Conservation (phyloP, 2,888 invertebrate species). For the Andrena trimmerana region DNA sequence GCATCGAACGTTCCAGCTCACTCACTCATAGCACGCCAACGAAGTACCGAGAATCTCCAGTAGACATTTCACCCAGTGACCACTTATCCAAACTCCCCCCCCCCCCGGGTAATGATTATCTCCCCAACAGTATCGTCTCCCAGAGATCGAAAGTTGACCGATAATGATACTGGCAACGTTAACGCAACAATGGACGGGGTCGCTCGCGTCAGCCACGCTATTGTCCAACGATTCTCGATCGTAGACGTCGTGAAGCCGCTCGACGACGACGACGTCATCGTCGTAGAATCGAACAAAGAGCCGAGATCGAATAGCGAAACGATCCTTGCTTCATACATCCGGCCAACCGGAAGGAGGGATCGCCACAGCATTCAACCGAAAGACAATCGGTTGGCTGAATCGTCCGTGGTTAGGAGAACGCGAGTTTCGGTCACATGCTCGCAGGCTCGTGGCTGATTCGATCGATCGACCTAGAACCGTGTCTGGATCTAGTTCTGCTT, state of each 20-base stretch:
- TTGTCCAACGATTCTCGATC: conserved; percentile 52
- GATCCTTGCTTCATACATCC: conserved; percentile 61
- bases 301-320: conserved; percentile 67
- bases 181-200: conserved; percentile 48
- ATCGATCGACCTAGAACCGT: conserved; percentile 65
- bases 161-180: conserved; percentile 58
- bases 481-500: conserved; percentile 10
- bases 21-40: background rate
- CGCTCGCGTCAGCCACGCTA: conserved; percentile 57
- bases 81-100: background rate
- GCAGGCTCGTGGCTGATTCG: conserved; percentile 59
- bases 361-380: conserved; percentile 71
- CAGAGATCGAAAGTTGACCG: conserved; percentile 29
- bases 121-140: conserved; percentile 17
- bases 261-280: conserved; percentile 38
- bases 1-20: background rate
- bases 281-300: conserved; percentile 59
- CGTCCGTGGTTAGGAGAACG: conserved; percentile 73
- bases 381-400: conserved; percentile 79
- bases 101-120: conserved; percentile 7
- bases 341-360: conserved; percentile 50
- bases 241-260: conserved; percentile 21
- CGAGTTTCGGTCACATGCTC: conserved; percentile 51
- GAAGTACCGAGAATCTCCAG: background rate
- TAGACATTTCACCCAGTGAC: background rate